Evolutionary conservation across 2,113 vertebrate species (phyloP).

Genomic region (Gnathonemus longibarbis): DNA sequence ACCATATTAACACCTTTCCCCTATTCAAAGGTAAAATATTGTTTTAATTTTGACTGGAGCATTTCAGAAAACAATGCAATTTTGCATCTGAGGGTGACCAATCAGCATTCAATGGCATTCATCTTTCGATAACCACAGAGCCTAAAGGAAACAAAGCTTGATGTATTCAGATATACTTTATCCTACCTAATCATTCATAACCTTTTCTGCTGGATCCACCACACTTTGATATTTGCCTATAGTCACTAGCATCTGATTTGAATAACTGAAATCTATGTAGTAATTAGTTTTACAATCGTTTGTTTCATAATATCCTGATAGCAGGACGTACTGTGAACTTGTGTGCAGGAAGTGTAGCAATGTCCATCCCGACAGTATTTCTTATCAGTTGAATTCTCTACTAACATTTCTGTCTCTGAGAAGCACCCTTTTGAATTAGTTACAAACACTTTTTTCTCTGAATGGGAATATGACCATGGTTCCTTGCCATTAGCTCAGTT

Average conservation of each 20-base stretch:
- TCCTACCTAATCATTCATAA: not conserved
- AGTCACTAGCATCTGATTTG: not conserved
- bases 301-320: not conserved
- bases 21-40: not conserved
- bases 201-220: not conserved
- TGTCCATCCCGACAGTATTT: not conserved
- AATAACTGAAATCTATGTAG: not conserved
- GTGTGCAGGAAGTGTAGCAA: not conserved
- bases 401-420: not conserved
- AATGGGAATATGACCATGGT: not conserved
- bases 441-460: not conserved
- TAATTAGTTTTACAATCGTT: not conserved
- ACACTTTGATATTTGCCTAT: not conserved
- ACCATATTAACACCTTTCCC: not conserved
- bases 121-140: not conserved
- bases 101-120: not conserved
- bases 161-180: not conserved
- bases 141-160: not conserved
- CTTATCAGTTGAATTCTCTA: not conserved
- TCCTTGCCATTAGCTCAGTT: not conserved
- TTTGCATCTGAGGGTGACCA: not conserved
- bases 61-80: not conserved
- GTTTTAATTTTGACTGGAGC: not conserved
- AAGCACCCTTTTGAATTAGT: not conserved
- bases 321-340: not conserved